Evolutionary conservation across 2,888 invertebrate genomes (phyloP).

Genomic region (Ommatoiulus sabulosus): DNA sequence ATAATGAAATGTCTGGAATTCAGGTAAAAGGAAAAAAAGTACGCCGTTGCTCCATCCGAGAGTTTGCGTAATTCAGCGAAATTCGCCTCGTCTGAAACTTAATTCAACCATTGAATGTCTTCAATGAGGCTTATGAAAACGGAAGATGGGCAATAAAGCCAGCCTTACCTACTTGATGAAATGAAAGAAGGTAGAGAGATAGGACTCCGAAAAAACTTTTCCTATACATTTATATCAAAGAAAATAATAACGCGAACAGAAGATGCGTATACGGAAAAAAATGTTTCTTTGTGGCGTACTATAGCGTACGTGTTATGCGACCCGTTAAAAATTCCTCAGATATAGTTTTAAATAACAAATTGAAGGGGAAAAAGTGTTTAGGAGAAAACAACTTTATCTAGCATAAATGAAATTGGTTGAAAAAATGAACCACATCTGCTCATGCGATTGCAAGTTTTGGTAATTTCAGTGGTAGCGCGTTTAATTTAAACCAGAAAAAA

Average conservation of each 20-base stretch:
- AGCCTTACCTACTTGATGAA: conserved; percentile 36
- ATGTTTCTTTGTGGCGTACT: not conserved
- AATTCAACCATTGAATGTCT: conserved; percentile 26
- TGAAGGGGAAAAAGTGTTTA: not conserved
- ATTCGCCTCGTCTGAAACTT: conserved; percentile 22
- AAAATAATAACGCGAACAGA: not conserved
- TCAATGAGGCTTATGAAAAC: conserved; percentile 43
- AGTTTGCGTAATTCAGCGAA: conserved; percentile 20
- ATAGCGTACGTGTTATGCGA: not conserved
- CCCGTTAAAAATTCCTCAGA: not conserved
- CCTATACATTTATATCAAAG: not conserved
- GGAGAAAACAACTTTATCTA: not conserved
- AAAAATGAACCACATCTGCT: too few relatives aligned
- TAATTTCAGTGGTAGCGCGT: too few relatives aligned
- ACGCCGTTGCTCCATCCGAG: not conserved
- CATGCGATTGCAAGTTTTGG: too few relatives aligned
- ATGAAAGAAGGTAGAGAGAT: not conserved
- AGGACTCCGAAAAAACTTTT: not conserved
- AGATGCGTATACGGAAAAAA: not conserved
- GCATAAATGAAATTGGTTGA: too few relatives aligned
- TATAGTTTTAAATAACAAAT: not conserved
- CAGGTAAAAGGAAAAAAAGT: conserved; percentile 23
- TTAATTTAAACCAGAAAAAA: too few relatives aligned
- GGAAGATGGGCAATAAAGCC: conserved; percentile 28
- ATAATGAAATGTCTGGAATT: conserved; percentile 36